Percentiles rank a stretch among this genome's conserved stretches.
These are phyloP conservation scores for Sarcophaga caerulescens DNA, from an alignment of 2,888 invertebrate genomes.

Conservation along the genomic window DNA sequence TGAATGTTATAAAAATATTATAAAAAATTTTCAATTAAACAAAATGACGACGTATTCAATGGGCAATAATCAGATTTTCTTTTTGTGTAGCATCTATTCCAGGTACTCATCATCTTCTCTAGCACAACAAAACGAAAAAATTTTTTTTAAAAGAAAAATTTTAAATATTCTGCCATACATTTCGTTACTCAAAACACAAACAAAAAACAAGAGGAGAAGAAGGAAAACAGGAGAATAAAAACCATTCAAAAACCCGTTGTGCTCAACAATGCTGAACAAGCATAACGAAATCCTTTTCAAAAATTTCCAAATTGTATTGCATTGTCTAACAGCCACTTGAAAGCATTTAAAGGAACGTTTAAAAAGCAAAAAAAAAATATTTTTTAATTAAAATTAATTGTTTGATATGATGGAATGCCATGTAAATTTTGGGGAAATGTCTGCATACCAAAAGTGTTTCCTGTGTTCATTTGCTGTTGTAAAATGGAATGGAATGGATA, in stretches of 20 bases:
- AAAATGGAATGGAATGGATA: not conserved
- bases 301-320: not conserved
- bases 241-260: not conserved
- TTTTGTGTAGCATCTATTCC: not conserved
- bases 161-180: not conserved
- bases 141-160: not conserved
- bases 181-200: not conserved
- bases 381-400: conserved; percentile 64
- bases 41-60: too few relatives aligned
- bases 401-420: conserved; percentile 62
- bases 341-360: conserved; percentile 40
- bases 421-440: conserved; percentile 48
- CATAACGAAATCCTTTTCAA: not conserved
- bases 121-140: not conserved
- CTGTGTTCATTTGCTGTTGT: conserved; percentile 41
- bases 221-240: not conserved
- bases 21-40: too few relatives aligned
- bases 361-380: conserved; percentile 43
- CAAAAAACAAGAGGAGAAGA: not conserved
- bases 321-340: conserved; percentile 52
- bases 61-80: not conserved
- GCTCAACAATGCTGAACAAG: not conserved
- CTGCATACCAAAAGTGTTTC: conserved; percentile 58
- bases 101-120: not conserved
- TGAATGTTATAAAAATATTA: too few relatives aligned